Evolutionary conservation across 2,797 vertebrate genomes (phyloP).

Genomic region (Micromesistius poutassou): DNA sequence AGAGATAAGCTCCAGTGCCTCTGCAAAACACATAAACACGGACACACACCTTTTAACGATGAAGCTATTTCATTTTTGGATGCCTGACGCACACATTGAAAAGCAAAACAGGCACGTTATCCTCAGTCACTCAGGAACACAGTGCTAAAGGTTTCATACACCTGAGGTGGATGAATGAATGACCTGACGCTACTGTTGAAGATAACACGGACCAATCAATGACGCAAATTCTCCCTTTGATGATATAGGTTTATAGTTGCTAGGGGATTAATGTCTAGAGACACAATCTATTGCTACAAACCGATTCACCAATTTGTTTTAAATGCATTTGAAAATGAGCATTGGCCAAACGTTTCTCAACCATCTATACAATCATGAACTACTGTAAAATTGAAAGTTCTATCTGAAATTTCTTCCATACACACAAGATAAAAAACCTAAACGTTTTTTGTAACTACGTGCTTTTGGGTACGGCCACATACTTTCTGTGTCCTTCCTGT

Average conservation of each 20-base stretch:
- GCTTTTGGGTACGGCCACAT: constrained; percentile 19
- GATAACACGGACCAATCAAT: not conserved
- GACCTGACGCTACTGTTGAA: too few relatives aligned
- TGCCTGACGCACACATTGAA: not conserved
- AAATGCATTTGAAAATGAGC: not conserved
- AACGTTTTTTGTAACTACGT: not conserved
- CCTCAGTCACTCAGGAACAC: not conserved
- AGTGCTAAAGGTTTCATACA: not conserved
- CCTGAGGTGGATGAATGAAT: not conserved
- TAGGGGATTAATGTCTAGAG: not conserved
- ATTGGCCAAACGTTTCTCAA: not conserved
- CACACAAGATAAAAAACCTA: not conserved
- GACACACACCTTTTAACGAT: not conserved
- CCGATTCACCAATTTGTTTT: not conserved
- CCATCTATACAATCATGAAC: not conserved
- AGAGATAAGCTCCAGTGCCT: constrained; percentile 93
- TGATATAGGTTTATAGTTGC: not conserved
- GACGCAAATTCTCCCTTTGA: not conserved
- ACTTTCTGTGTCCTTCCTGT: constrained; percentile 93
- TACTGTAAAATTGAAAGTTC: too few relatives aligned
- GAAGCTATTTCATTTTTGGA: not conserved
- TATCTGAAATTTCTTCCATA: not conserved
- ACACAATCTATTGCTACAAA: not conserved
- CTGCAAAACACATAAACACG: constrained; percentile 66
- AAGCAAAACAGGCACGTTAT: too few relatives aligned